A percentile compares a stretch with the other conserved stretches of the same genome.
phyloP scores from a whole-genome alignment of 2,113 vertebrate genomes.

The Ptilonorhynchus violaceus region DNA sequence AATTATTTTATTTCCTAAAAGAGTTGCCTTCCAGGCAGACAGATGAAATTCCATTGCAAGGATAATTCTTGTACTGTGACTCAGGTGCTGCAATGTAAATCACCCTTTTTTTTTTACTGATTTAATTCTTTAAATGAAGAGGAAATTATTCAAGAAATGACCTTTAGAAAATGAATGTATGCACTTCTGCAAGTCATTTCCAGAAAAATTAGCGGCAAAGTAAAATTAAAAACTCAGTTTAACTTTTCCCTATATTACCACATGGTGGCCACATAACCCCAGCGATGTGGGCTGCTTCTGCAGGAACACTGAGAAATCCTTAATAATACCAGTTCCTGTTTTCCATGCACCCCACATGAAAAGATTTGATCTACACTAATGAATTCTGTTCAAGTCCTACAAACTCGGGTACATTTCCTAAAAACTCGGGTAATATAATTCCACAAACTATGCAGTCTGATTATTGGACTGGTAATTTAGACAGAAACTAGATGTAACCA shows the following conservation, averaged over 20 bases:
- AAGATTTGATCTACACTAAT: neutral
- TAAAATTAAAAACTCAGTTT: neutral
- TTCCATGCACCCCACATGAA: fast-evolving
- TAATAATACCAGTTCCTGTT: neutral
- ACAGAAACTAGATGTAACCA: neutral
- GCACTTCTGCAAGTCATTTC: neutral
- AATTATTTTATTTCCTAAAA: neutral
- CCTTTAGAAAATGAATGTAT: neutral
- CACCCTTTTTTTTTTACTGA: neutral
- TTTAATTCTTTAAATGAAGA: neutral
- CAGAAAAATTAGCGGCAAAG: neutral
- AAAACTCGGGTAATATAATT: neutral
- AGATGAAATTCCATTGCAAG: neutral
- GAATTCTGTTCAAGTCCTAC: neutral
- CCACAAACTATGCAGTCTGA: neutral
- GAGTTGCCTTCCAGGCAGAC: neutral
- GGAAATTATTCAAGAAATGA: neutral
- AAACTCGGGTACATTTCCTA: neutral
- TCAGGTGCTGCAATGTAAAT: neutral
- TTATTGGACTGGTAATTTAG: neutral
- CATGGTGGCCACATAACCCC: slow-evolving; percentile 36
- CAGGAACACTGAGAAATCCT: neutral
- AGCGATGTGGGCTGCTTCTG: neutral
- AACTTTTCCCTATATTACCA: neutral
- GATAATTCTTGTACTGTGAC: neutral